phyloP scores from a whole-genome alignment of 1,140 invertebrate genomes.

The Micrasema longulum region DNA sequence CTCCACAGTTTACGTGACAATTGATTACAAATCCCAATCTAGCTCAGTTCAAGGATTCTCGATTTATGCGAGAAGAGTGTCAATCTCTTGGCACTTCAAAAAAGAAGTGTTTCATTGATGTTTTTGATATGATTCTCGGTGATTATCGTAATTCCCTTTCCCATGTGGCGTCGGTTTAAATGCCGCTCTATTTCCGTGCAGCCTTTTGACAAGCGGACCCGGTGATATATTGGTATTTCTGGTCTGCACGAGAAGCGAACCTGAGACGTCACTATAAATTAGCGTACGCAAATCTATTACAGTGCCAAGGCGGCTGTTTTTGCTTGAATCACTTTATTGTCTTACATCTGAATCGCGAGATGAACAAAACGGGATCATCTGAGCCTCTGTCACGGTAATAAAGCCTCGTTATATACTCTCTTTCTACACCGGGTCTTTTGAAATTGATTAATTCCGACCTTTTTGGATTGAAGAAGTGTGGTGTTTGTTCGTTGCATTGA shows the following conservation, averaged over 20 bases:
- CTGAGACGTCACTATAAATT: slow-evolving; percentile 26
- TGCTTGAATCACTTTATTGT: slow-evolving; percentile 31
- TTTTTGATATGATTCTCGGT: no score
- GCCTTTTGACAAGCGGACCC: slow-evolving; percentile 7
- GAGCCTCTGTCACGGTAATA: slow-evolving; percentile 11
- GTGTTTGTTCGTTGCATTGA: neutral
- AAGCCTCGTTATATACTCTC: slow-evolving; percentile 12
- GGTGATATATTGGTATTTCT: slow-evolving; percentile 34
- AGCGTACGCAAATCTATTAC: slow-evolving; percentile 34
- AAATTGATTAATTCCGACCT: slow-evolving; percentile 13
- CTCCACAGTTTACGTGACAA: no score
- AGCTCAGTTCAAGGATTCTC: no score
- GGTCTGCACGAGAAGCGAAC: slow-evolving; percentile 32
- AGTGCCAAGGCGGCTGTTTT: slow-evolving; percentile 20
- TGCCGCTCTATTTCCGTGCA: no score
- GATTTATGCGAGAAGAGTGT: no score
- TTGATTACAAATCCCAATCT: no score
- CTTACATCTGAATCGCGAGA: slow-evolving; percentile 31
- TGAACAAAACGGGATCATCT: slow-evolving; percentile 11
- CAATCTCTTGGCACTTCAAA: no score
- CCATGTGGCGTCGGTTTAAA: no score
- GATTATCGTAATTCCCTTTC: no score
- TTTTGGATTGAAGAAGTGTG: slow-evolving; percentile 8
- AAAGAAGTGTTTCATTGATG: no score
- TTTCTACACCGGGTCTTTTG: slow-evolving; percentile 9